Evolutionary conservation across 2,888 invertebrate genomes (phyloP).

Genomic region (Philaethria dido): DNA sequence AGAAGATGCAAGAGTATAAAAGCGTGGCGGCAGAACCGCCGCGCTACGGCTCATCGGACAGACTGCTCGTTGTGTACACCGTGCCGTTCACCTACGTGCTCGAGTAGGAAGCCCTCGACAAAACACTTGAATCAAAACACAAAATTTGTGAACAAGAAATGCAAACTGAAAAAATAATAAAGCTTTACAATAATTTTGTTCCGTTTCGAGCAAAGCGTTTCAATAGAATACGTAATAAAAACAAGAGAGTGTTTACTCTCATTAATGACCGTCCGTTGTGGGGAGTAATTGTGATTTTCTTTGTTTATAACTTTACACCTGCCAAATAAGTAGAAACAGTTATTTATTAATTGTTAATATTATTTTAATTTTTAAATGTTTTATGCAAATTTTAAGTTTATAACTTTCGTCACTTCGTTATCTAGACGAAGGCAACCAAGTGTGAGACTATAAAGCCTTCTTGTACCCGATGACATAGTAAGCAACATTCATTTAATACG

Average conservation of each 20-base stretch:
- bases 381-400: background rate
- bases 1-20: constrained; percentile 56
- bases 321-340: background rate
- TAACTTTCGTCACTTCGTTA: constrained; percentile 2
- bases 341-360: background rate
- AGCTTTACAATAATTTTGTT: constrained; percentile 17
- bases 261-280: background rate
- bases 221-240: constrained; percentile 23
- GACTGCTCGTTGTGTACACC: constrained; percentile 63
- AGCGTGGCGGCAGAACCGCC: constrained; percentile 78
- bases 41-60: constrained; percentile 81
- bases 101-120: constrained; percentile 65
- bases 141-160: constrained; percentile 35
- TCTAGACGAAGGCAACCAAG: constrained; percentile 16
- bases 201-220: constrained; percentile 20
- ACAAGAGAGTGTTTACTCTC: constrained; percentile 15
- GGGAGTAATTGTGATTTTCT: background rate
- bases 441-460: constrained; percentile 10
- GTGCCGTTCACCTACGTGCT: constrained; percentile 64
- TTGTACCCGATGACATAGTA: constrained; percentile 45
- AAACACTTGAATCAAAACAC: constrained; percentile 51
- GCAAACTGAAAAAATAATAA: constrained; percentile 32
- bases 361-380: background rate
- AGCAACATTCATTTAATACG: constrained; percentile 56
- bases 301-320: constrained; percentile 7